Conservation (phyloP, 2,888 invertebrate species). For the Lithophane leautieri region DNA sequence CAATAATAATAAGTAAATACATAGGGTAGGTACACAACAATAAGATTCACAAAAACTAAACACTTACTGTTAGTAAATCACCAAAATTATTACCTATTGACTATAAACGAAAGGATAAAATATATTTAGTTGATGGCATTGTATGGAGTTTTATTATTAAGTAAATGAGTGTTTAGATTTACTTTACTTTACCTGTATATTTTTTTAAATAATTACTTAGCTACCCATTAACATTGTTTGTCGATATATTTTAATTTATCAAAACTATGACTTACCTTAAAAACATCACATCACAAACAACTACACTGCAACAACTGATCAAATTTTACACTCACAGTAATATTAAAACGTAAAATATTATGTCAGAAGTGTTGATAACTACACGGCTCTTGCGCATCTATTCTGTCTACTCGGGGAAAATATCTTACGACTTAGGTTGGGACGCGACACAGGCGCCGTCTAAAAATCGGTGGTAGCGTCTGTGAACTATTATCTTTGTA, state of each 20-base stretch:
- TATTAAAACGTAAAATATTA: constrained; percentile 47
- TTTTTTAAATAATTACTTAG: constrained; percentile 48
- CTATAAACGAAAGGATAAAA: constrained; percentile 48
- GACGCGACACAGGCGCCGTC: constrained; percentile 43
- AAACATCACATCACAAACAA: constrained; percentile 50
- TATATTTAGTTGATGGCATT: constrained; percentile 50
- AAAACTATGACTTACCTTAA: constrained; percentile 47
- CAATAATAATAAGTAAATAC: constrained; percentile 45
- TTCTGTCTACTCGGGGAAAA: constrained; percentile 47
- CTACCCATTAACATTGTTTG: constrained; percentile 47
- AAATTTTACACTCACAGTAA: constrained; percentile 25
- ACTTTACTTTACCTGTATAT: constrained; percentile 49
- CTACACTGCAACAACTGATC: constrained; percentile 50
- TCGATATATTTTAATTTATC: constrained; percentile 48
- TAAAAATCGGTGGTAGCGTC: constrained; percentile 47
- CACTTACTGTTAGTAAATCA: constrained; percentile 48
- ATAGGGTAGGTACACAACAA: constrained; percentile 46
- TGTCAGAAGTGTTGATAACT: constrained; percentile 48
- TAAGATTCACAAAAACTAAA: constrained; percentile 47
- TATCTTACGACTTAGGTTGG: constrained; percentile 43
- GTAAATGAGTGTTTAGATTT: constrained; percentile 48
- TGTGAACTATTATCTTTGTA: constrained; percentile 44
- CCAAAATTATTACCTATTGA: constrained; percentile 44
- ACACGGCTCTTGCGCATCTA: constrained; percentile 48
- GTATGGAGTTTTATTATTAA: constrained; percentile 47